These are phyloP conservation scores for Spilogale gracilis DNA, from an alignment of 2,113 vertebrate genomes.

Conservation along the genomic window DNA sequence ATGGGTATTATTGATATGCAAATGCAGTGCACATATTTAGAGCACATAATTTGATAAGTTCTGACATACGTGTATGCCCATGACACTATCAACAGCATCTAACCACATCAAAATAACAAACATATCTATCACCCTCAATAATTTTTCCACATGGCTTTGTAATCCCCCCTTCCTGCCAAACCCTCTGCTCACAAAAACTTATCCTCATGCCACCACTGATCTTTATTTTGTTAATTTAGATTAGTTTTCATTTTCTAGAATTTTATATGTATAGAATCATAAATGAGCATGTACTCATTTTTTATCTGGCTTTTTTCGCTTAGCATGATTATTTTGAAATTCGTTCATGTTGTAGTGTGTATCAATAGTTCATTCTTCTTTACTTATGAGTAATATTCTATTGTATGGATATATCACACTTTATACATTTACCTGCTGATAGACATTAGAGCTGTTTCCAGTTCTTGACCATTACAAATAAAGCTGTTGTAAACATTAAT, in stretches of 20 bases:
- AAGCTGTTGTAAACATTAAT: neutral
- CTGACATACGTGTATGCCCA: neutral
- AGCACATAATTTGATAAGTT: neutral
- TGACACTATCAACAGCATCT: neutral
- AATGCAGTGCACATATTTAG: neutral
- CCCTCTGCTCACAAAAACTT: neutral
- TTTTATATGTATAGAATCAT: neutral
- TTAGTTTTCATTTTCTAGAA: neutral
- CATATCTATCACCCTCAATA: neutral
- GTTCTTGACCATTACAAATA: neutral
- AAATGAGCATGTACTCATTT: neutral
- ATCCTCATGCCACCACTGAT: neutral
- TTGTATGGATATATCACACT: neutral
- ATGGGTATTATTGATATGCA: neutral
- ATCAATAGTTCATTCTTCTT: neutral
- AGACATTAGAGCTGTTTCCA: neutral
- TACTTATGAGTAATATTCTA: neutral
- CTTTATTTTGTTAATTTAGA: neutral
- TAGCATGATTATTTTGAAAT: neutral
- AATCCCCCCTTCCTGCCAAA: neutral
- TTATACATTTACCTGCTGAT: neutral
- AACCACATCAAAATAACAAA: neutral
- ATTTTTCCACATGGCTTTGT: neutral
- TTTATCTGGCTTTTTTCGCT: neutral
- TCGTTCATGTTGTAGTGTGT: neutral